phyloP scores from a whole-genome alignment of 2,797 vertebrate genomes.

The Prunella strophiata region DNA sequence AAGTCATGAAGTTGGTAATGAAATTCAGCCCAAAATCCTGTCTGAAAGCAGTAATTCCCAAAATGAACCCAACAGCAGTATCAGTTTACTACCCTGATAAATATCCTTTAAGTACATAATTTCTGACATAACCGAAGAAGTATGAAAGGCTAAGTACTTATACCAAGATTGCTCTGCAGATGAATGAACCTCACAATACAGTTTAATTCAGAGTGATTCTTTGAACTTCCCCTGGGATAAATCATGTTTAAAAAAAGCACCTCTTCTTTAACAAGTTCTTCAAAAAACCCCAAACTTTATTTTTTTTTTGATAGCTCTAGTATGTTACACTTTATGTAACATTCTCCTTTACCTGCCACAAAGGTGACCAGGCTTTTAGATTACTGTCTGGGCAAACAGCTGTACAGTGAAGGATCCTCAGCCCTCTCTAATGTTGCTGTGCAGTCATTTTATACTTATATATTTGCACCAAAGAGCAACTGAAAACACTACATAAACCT shows the following conservation, averaged over 20 bases:
- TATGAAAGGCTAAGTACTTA: conserved; percentile 26
- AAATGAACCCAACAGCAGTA: conserved; percentile 11
- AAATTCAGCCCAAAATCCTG: conserved; percentile 44
- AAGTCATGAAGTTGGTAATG: conserved; percentile 7
- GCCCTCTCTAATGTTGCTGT: neutral
- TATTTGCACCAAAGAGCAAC: neutral
- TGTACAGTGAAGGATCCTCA: neutral
- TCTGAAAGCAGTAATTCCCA: conserved; percentile 30
- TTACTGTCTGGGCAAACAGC: neutral
- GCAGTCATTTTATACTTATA: neutral
- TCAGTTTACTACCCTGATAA: conserved; percentile 35
- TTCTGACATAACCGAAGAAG: conserved; percentile 1
- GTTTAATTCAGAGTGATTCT: neutral
- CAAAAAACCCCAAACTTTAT: neutral
- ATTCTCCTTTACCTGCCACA: neutral
- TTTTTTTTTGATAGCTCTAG: neutral
- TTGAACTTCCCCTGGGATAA: neutral
- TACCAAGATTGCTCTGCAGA: neutral
- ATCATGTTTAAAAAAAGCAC: neutral
- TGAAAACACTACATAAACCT: neutral
- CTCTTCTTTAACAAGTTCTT: neutral
- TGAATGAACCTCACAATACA: neutral
- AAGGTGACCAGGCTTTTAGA: neutral
- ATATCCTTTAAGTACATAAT: conserved; percentile 27
- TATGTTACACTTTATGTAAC: neutral